Conservation (phyloP, 2,888 invertebrate genomes). For the Ophonus ardosiacus region DNA sequence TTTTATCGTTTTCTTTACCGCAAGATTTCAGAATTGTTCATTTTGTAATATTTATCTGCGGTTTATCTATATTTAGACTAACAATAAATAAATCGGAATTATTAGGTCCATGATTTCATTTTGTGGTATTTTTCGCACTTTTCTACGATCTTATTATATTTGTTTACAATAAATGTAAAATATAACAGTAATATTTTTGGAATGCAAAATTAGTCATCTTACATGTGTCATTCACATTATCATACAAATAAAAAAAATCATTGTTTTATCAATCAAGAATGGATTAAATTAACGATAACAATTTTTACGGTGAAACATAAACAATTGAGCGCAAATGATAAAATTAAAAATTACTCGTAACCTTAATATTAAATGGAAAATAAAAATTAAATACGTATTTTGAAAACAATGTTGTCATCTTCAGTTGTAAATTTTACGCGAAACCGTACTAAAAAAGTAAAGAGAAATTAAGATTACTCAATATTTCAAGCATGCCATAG, state of each 20-base stretch:
- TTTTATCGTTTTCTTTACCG: background rate
- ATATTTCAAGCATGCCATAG: too few species aligned
- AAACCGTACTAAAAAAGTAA: too few species aligned
- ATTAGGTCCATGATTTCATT: background rate
- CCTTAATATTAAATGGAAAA: too few species aligned
- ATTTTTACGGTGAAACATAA: background rate
- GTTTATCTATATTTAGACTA: background rate
- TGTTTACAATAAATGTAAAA: background rate
- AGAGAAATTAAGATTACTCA: too few species aligned
- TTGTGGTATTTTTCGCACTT: background rate
- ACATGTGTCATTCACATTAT: conserved; percentile 48
- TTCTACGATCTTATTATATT: background rate
- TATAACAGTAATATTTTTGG: conserved; percentile 25
- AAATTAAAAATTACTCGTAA: too few species aligned
- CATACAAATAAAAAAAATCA: background rate
- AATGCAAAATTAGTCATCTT: conserved; percentile 29
- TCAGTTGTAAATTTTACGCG: too few species aligned
- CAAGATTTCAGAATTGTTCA: background rate
- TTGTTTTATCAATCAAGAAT: background rate
- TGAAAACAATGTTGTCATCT: too few species aligned
- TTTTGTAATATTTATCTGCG: background rate
- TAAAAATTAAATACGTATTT: too few species aligned
- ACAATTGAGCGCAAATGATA: background rate
- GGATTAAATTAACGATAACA: background rate
- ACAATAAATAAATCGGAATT: background rate